Evolutionary conservation across 2,888 invertebrate genomes (phyloP), one percentile per base, ranked within the genome.

Genomic region (Caradrina clavipalpis): DNA sequence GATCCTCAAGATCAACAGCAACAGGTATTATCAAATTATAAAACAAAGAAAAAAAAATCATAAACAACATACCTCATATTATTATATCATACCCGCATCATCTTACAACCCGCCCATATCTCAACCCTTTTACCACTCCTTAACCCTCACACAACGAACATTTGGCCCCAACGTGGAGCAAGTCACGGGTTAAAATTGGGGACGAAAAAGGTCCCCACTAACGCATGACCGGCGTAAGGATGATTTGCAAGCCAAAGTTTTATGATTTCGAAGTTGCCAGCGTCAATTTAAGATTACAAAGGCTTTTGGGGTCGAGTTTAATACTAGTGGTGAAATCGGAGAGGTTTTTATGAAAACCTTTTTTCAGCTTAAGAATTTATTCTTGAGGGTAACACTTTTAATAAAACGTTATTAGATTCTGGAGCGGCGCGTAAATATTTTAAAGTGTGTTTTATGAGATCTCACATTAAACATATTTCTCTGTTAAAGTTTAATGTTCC

Each of bases 151-250:
- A 56, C 57, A 60, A 51, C 51, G 35, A 70, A 42, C 58, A 71
- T 84, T 74, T 73, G 58, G 49, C 54, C 71, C 54, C 56, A 73
- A 49, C 63, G 19, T 76, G 56, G 47, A 81, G 76, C 81, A 79
- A 85, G 84, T 81, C 79, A 83, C 70, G 76, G 76, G 75, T 73
- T 77, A 75, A 83, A 85, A 78, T 83, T 85, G 67, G 83, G 82
- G 74, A 66, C 47, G 76, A 70, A 81, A 83, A 83, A 78, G 83
- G 81, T 73, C 73, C 61, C 68, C 31, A 51, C 69, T 74, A 72
- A 77, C 82, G 86, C 84, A 76, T 76, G 74, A 73, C 74, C 69
- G 65, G 47, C 56, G 66, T 60, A 69, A 72, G 62, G 75, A 77
- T 85, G 84, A 83, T 83, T 78, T 81, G 72, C 81, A 65, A 85